A percentile compares a stretch with the other conserved stretches of the same genome.
These are phyloP conservation scores for Thaleichthys pacificus DNA, from an alignment of 2,797 vertebrate genomes.

Conservation along the genomic window DNA sequence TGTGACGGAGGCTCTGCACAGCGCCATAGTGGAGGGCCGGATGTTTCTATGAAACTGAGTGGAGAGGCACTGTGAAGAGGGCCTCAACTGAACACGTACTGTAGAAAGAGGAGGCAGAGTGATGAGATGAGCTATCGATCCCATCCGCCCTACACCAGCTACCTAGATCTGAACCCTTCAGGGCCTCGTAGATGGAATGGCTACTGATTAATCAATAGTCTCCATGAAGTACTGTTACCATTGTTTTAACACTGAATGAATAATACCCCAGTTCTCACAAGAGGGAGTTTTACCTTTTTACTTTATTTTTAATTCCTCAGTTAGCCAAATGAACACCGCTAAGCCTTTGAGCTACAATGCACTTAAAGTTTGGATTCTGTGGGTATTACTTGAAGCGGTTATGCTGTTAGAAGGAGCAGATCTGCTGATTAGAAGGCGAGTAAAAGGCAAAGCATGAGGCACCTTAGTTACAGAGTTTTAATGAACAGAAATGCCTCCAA, in stretches of 20 bases:
- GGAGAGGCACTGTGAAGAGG: constrained; percentile 18
- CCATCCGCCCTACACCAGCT: constrained; percentile 18
- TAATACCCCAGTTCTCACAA: constrained; percentile 45
- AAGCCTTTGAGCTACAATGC: constrained; percentile 41
- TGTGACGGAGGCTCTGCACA: constrained; percentile 76
- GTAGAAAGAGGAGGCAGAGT: constrained; percentile 19
- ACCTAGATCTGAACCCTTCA: constrained; percentile 43
- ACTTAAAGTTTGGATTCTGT: constrained; percentile 32
- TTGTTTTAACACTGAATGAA: constrained; percentile 64
- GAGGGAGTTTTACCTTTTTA: constrained; percentile 38
- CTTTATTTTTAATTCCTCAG: constrained; percentile 37
- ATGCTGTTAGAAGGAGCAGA: constrained; percentile 39
- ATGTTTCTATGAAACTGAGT: constrained; percentile 75
- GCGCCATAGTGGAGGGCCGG: constrained; percentile 75
- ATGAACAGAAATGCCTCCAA: constrained; percentile 3
- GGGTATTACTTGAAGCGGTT: constrained; percentile 30
- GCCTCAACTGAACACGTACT: constrained; percentile 34
- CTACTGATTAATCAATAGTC: constrained; percentile 42
- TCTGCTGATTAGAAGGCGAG: constrained; percentile 26
- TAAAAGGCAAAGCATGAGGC: constrained; percentile 14
- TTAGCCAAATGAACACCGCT: constrained; percentile 45
- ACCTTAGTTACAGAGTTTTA: not conserved
- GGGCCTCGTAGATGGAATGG: constrained; percentile 40
- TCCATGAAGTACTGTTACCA: constrained; percentile 51
- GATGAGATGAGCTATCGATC: constrained; percentile 7